These are phyloP conservation scores for Drosophila buzzatii DNA, from an alignment of 2,888 invertebrate species.

Conservation along the genomic window DNA sequence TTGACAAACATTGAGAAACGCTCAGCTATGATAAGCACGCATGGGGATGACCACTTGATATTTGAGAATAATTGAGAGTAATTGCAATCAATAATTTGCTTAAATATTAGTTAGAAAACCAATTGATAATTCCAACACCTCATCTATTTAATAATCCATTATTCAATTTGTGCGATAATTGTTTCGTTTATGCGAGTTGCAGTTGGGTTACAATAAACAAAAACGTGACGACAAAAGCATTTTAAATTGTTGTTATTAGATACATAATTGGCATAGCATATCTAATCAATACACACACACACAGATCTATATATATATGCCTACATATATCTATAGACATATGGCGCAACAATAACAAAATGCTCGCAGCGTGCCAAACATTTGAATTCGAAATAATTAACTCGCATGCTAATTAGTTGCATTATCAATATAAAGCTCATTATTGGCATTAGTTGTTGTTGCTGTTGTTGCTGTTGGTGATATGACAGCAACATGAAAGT, in stretches of 20 bases:
- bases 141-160: slow-evolving; percentile 1
- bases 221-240: slow-evolving; percentile 37
- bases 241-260: slow-evolving; percentile 48
- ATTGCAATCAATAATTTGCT: background rate
- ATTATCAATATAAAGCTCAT: slow-evolving; percentile 63
- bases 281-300: slow-evolving; percentile 31
- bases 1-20: no score
- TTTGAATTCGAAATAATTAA: slow-evolving; percentile 74
- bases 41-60: no score
- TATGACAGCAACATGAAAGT: slow-evolving; percentile 25
- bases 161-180: background rate
- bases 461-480: background rate
- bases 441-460: slow-evolving; percentile 57
- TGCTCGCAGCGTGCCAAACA: slow-evolving; percentile 43
- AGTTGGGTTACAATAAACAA: background rate
- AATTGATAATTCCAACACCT: background rate
- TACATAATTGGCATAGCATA: slow-evolving; percentile 36
- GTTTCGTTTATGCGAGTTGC: slow-evolving; percentile 1
- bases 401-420: slow-evolving; percentile 75
- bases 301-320: background rate
- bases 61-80: no score
- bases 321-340: slow-evolving; percentile 8
- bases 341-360: slow-evolving; percentile 55
- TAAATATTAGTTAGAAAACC: background rate
- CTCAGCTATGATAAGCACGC: no score